Evolutionary conservation across 1,140 invertebrate genomes (phyloP), one percentile per base, ranked within the genome.

Genomic region (Dysdera silvatica): DNA sequence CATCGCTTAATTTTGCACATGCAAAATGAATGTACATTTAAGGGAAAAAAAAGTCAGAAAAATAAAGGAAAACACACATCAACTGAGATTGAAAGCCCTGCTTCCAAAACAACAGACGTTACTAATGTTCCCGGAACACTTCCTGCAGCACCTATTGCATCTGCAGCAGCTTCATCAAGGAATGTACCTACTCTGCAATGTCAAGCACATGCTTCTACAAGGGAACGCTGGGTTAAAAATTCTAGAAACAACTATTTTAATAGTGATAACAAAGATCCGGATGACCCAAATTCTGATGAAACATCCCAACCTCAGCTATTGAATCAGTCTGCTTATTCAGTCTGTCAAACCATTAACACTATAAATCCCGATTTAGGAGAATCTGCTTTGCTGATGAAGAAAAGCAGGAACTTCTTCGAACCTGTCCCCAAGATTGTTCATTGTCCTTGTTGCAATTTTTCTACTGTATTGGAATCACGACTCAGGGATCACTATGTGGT

Each of bases 1-100:
- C 61, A 63, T 24, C 56, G 61, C 51, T 20, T 63, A 8, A 63
- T 63, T 14, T 49, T 63, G 32, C 61, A 63, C 26, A 63, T 63
- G 61, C 61, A 63, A 16, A 53, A 63, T 41, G 61, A 63, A 16
- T 61, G 59, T n/a, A 49, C 59, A 0, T 33, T 53, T 20, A 61
- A 61, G 18, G 59, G 16, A 16, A 53, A 32, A 33, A 35, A n/a
- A n/a, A n/a, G n/a, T n/a, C n/a, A n/a, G n/a, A n/a, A n/a, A n/a
- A n/a, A n/a, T n/a, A n/a, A n/a, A n/a, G n/a, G n/a, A n/a, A n/a
- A n/a, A n/a, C n/a, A n/a, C n/a, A n/a, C n/a, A n/a, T n/a, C n/a
- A n/a, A n/a, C n/a, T n/a, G n/a, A n/a, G n/a, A n/a, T n/a, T n/a
- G n/a, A n/a, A n/a, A n/a, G n/a, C n/a, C n/a, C n/a, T n/a, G n/a